phyloP scores from a whole-genome alignment of 1,140 invertebrate species.

The Lasioglossum albipes region DNA sequence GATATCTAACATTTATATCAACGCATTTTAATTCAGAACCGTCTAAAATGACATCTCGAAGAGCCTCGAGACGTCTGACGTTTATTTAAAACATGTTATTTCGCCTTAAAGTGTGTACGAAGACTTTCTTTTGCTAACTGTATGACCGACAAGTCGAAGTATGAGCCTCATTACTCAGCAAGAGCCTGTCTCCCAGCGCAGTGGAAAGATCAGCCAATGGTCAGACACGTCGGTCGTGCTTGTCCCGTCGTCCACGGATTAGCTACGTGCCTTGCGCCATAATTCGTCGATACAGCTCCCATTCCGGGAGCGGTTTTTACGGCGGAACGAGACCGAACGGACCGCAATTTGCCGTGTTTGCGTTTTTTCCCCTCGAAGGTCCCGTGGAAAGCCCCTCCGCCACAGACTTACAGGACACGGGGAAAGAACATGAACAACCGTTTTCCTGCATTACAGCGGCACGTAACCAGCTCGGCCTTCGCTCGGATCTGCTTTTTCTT shows the following conservation, averaged over 20 bases:
- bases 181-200: neutral
- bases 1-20: too few relatives aligned
- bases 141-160: too few relatives aligned
- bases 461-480: constrained; percentile 28
- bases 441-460: constrained; percentile 42
- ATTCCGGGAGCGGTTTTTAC: neutral
- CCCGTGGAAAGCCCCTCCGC: neutral
- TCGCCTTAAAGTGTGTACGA: too few relatives aligned
- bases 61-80: too few relatives aligned
- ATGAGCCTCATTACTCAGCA: too few relatives aligned
- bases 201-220: constrained; percentile 9
- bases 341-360: constrained; percentile 20
- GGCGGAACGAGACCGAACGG: neutral
- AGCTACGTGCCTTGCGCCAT: too few relatives aligned
- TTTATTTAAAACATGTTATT: too few relatives aligned
- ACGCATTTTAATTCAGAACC: too few relatives aligned
- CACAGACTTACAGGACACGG: constrained; percentile 10
- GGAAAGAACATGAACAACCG: constrained; percentile 52
- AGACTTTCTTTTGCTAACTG: too few relatives aligned
- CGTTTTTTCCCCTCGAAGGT: neutral
- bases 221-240: neutral
- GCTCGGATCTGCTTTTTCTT: constrained; percentile 38
- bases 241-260: neutral
- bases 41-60: too few relatives aligned
- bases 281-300: constrained; percentile 5